These are phyloP conservation scores for Coelinius sp. DNA, from an alignment of 2,888 invertebrate genomes.

Conservation along the genomic window DNA sequence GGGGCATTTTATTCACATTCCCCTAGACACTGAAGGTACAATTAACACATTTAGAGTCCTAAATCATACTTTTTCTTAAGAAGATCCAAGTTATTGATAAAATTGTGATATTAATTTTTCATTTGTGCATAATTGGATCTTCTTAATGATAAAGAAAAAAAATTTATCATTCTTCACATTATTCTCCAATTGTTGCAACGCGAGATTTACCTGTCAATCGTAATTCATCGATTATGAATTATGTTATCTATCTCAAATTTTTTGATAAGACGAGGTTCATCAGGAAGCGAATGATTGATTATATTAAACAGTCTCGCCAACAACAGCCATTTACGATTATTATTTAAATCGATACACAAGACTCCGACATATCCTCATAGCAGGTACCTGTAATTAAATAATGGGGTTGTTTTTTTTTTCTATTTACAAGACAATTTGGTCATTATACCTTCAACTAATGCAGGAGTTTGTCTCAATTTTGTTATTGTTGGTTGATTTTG, in stretches of 20 bases:
- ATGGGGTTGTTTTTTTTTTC: constrained; percentile 35
- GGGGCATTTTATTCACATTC: neutral
- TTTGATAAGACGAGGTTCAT: constrained; percentile 27
- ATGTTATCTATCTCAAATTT: constrained; percentile 1
- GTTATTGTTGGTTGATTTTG: neutral
- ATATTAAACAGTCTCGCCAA: constrained; percentile 26
- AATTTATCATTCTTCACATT: neutral
- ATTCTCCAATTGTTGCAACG: neutral
- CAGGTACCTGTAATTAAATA: constrained; percentile 69
- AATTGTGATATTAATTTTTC: neutral
- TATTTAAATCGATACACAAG: constrained; percentile 57
- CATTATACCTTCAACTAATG: constrained; percentile 14
- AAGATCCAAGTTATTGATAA: neutral
- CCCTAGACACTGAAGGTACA: constrained; percentile 16
- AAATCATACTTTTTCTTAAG: neutral
- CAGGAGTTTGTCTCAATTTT: neutral
- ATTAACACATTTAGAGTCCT: constrained; percentile 15
- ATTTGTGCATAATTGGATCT: neutral
- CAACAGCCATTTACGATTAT: constrained; percentile 46
- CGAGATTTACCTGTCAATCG: constrained; percentile 14
- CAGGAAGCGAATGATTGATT: constrained; percentile 33
- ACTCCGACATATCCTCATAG: constrained; percentile 64
- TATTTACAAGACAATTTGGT: neutral
- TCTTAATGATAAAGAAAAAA: neutral
- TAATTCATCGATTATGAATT: neutral